Evolutionary conservation across 2,113 vertebrate genomes (phyloP), one percentile per base, ranked within the genome.

Genomic region (Nerophis lumbriciformis): DNA sequence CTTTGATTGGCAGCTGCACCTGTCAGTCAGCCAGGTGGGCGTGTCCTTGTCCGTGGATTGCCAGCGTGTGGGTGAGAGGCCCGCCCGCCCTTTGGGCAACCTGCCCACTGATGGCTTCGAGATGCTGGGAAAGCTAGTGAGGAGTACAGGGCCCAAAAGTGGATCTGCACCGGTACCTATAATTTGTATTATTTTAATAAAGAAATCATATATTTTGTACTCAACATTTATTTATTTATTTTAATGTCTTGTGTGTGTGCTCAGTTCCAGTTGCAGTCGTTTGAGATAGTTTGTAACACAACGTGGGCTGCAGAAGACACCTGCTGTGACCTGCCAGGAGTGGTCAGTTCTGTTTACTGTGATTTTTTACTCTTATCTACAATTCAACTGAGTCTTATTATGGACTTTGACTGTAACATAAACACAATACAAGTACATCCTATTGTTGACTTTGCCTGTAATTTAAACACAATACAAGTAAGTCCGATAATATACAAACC

Each of bases 261-360:
- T 48, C 5, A 97, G 96, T 90, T 98, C n/a, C 94, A 95, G 90
- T 87, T 98, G 61, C 95, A 95, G 85, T 85, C 87, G n/a, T 89
- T 98, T 86, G 91, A 91, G 82, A 86, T 96, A 0, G 2, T 91
- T 53, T 98, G 95, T 78, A 92, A 91, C 78, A 94, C 85, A 1
- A 79, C 83, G 0, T 95, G 92, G 90, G 88, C 92, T 0, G 88
- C 86, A 5, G 85, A 91, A 19, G 95, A 98, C 69, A 82, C 72
- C 55, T 98, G 96, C 84, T 98, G 95, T 7, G 93, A 98, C 65
- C 89, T 98, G 70, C 94, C 95, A 5, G 91, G 90, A 0, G 61
- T 82, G 90, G 94, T 97, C 77, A 90, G 89, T 78, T 54, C 0
- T 35, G 4, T 50, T 64, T 59, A 13, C 10, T n/a, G 37, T 57